Evolutionary conservation across 2,888 invertebrate species (phyloP).

Genomic region (Pocota personata): DNA sequence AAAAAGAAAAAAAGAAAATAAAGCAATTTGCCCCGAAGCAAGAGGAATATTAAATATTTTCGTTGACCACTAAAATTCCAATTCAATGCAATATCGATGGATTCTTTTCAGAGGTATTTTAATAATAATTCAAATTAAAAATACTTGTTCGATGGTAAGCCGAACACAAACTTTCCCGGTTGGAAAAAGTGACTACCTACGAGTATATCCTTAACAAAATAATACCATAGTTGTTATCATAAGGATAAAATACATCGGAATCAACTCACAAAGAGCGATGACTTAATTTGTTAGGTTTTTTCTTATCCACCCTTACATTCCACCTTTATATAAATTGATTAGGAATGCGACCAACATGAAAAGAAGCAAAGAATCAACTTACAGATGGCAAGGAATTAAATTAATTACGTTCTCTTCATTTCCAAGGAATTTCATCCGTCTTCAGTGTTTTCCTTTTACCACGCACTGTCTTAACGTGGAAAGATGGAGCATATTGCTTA

Average conservation of each 20-base stretch:
- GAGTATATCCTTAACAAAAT: conserved; percentile 12
- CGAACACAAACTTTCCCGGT: conserved; percentile 6
- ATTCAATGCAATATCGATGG: conserved; percentile 49
- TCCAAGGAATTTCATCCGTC: conserved; percentile 57
- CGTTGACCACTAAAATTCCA: conserved; percentile 69
- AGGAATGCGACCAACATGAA: conserved; percentile 47
- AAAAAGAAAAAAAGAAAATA: conserved; percentile 17
- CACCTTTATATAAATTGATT: conserved; percentile 64
- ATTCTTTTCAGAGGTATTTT: conserved; percentile 50
- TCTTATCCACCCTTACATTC: conserved; percentile 28
- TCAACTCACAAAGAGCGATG: conserved; percentile 36
- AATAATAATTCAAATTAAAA: conserved; percentile 71
- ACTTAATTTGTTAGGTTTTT: conserved; percentile 53
- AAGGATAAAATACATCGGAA: not conserved
- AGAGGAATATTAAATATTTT: conserved; percentile 65
- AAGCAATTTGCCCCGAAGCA: conserved; percentile 39
- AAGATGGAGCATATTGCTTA: conserved; percentile 68
- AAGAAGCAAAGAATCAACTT: conserved; percentile 46
- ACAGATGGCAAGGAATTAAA: conserved; percentile 66
- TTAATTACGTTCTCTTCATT: conserved; percentile 61
- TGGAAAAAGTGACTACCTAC: not conserved
- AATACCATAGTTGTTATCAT: conserved; percentile 17
- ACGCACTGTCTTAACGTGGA: conserved; percentile 31
- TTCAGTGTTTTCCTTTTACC: conserved; percentile 17
- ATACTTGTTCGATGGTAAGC: conserved; percentile 42